Evolutionary conservation across 1,140 invertebrate genomes (phyloP).

Genomic region (Manduca sexta): DNA sequence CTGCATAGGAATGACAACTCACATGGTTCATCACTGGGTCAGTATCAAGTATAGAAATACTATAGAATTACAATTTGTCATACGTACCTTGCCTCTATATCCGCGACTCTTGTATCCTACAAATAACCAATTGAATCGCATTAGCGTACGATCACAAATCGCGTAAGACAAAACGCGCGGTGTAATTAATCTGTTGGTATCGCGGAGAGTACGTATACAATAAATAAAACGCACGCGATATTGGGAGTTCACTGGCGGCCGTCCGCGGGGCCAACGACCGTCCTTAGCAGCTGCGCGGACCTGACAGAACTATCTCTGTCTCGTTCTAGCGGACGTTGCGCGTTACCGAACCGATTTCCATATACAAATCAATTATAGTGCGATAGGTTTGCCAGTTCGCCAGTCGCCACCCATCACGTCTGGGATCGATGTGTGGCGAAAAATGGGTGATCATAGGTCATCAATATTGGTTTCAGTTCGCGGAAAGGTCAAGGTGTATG

Average conservation of each 20-base stretch:
- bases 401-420: too few species aligned
- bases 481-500: too few species aligned
- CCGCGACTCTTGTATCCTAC: background rate
- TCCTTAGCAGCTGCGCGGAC: slow-evolving; percentile 60
- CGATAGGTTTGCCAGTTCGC: too few species aligned
- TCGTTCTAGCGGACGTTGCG: slow-evolving; percentile 44
- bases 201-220: slow-evolving; percentile 39
- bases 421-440: too few species aligned
- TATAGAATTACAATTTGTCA: too few species aligned
- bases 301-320: slow-evolving; percentile 41
- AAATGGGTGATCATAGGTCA: too few species aligned
- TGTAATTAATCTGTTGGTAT: slow-evolving; percentile 32
- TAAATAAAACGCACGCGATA: slow-evolving; percentile 61
- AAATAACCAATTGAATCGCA: slow-evolving; percentile 13
- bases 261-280: slow-evolving; percentile 62
- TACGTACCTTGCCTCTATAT: background rate
- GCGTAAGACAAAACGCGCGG: slow-evolving; percentile 31
- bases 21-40: too few species aligned
- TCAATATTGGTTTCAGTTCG: too few species aligned
- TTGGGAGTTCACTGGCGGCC: slow-evolving; percentile 67
- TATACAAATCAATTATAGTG: slow-evolving; percentile 38
- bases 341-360: slow-evolving; percentile 40
- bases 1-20: too few species aligned
- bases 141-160: slow-evolving; percentile 27
- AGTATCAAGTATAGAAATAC: too few species aligned